Percentiles rank a stretch among this genome's conserved stretches.
These are phyloP conservation scores for Microtus pennsylvanicus DNA, from an alignment of 2,113 vertebrate species.

Conservation along the genomic window DNA sequence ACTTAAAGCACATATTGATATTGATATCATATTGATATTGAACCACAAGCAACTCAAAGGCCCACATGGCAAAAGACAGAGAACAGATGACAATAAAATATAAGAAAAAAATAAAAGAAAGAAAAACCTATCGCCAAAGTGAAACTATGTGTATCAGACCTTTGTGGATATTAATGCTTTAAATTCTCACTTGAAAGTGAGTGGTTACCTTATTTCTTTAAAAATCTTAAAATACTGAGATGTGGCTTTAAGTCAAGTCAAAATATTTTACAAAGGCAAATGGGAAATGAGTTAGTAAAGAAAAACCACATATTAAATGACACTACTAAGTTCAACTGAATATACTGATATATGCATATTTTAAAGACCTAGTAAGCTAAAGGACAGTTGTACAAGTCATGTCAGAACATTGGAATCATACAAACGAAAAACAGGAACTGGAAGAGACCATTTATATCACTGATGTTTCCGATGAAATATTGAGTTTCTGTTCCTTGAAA, in stretches of 20 bases:
- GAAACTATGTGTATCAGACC: neutral
- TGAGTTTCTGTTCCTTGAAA: neutral
- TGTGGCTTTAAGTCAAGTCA: neutral
- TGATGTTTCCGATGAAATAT: neutral
- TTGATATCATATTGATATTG: too few species aligned
- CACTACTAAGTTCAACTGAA: neutral
- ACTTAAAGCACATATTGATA: conserved; percentile 43
- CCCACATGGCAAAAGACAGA: neutral
- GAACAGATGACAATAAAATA: conserved; percentile 15
- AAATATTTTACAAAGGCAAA: neutral
- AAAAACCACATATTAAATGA: neutral
- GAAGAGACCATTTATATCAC: neutral
- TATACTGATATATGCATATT: neutral
- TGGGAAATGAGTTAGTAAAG: neutral
- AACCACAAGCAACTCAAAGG: neutral
- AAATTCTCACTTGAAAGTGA: neutral
- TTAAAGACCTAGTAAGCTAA: neutral
- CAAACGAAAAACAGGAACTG: neutral
- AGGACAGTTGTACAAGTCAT: neutral
- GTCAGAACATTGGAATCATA: neutral
- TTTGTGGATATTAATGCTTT: neutral
- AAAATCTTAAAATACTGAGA: conserved; percentile 3
- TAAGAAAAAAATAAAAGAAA: neutral
- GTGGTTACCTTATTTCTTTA: neutral
- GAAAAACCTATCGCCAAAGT: neutral